Conservation (phyloP, 2,888 invertebrate species). For the Hyalella azteca region DNA sequence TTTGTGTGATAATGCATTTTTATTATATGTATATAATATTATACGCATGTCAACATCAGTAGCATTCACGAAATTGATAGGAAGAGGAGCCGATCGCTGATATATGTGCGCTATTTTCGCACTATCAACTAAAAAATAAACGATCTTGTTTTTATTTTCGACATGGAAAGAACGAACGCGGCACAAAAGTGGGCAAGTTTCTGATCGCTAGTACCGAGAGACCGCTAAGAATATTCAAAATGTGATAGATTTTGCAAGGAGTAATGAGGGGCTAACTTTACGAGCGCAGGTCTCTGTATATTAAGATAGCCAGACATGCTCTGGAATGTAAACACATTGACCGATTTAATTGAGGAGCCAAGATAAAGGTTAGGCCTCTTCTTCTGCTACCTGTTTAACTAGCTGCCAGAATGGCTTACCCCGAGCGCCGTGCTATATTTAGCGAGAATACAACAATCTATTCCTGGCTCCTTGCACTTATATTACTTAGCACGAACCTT, state of each 20-base stretch:
- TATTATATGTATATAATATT: too few species aligned
- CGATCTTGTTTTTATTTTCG: too few species aligned
- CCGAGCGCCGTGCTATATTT: conserved; percentile 1
- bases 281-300: conserved; percentile 5
- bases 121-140: too few species aligned
- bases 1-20: too few species aligned
- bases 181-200: not conserved
- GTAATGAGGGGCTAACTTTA: conserved; percentile 18
- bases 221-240: not conserved
- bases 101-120: too few species aligned
- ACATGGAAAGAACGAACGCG: not conserved
- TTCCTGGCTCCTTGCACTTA: not conserved
- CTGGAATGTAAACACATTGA: conserved; percentile 22
- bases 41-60: too few species aligned
- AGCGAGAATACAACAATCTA: not conserved
- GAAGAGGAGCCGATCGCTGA: too few species aligned
- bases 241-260: conserved; percentile 23
- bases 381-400: not conserved
- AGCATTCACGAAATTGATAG: too few species aligned
- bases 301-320: conserved; percentile 7
- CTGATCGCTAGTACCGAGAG: conserved; percentile 4
- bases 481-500: conserved; percentile 10
- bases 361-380: not conserved
- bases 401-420: not conserved
- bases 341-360: conserved; percentile 26